Conservation (phyloP, 2,888 invertebrate species). For the Smittia aterrima region DNA sequence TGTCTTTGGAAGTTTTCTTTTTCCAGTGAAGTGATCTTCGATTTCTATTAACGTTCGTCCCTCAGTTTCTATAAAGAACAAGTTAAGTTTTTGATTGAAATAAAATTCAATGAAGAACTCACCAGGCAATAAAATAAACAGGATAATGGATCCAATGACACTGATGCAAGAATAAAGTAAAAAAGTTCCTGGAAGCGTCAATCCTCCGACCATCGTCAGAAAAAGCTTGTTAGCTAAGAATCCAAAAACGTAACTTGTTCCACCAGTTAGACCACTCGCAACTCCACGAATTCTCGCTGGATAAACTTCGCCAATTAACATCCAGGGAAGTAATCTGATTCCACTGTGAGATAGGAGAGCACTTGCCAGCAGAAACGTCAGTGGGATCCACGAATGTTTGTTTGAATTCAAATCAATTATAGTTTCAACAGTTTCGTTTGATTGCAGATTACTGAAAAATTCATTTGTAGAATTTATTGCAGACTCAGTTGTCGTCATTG, state of each 20-base stretch:
- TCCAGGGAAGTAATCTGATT: constrained; percentile 74
- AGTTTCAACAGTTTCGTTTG: not conserved
- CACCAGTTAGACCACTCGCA: constrained; percentile 71
- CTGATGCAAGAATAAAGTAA: constrained; percentile 66
- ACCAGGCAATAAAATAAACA: constrained; percentile 67
- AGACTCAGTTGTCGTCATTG: too few species aligned
- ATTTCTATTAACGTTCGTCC: constrained; percentile 71
- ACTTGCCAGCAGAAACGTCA: constrained; percentile 62
- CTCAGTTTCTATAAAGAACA: constrained; percentile 65
- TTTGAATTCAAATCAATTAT: constrained; percentile 46
- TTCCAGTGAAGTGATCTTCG: constrained; percentile 66
- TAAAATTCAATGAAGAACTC: not conserved
- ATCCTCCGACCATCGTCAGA: constrained; percentile 60
- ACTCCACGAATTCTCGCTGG: constrained; percentile 66
- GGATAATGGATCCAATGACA: constrained; percentile 61
- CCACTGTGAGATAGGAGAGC: constrained; percentile 70
- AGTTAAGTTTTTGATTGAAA: not conserved
- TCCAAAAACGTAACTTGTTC: constrained; percentile 71
- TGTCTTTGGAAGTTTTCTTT: constrained; percentile 54
- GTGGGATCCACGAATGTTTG: constrained; percentile 66
- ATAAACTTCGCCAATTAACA: constrained; percentile 73
- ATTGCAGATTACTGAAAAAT: not conserved
- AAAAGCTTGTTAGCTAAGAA: constrained; percentile 75
- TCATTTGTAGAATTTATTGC: not conserved
- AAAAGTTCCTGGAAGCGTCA: constrained; percentile 71